These are phyloP conservation scores for Scomber japonicus DNA, from an alignment of 2,113 vertebrate genomes.

Conservation along the genomic window DNA sequence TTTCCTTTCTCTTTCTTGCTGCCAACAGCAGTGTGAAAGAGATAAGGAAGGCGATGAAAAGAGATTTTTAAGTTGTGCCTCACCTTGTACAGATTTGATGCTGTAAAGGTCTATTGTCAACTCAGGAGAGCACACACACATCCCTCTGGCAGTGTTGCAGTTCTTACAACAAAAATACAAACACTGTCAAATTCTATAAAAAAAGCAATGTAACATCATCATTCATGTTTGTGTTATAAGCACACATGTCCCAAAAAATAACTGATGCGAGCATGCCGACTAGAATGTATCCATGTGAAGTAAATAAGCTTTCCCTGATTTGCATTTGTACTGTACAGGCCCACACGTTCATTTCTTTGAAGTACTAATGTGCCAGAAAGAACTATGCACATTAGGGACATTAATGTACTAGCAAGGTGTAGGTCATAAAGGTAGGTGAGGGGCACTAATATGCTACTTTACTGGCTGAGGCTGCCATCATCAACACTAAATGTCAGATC, in stretches of 20 bases:
- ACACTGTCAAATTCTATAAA: constrained; percentile 68
- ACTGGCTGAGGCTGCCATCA: constrained; percentile 32
- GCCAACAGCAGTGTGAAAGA: constrained; percentile 81
- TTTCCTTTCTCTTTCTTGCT: constrained; percentile 71
- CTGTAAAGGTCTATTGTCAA: constrained; percentile 79
- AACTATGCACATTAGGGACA: constrained; percentile 36
- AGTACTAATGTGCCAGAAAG: constrained; percentile 26
- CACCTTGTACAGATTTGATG: constrained; percentile 81
- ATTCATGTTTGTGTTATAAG: constrained; percentile 56
- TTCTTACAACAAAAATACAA: constrained; percentile 68
- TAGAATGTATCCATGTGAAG: constrained; percentile 25
- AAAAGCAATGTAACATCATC: constrained; percentile 57
- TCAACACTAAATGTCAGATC: constrained; percentile 50
- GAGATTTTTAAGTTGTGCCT: constrained; percentile 76
- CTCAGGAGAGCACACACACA: constrained; percentile 65
- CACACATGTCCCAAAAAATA: constrained; percentile 44
- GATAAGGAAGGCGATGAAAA: constrained; percentile 80
- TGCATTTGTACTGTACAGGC: constrained; percentile 13
- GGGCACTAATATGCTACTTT: constrained; percentile 34
- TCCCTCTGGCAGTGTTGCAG: constrained; percentile 72
- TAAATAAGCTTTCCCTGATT: constrained; percentile 22
- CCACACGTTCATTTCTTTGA: constrained; percentile 20
- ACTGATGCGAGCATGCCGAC: constrained; percentile 31
- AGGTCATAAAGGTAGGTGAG: constrained; percentile 25
- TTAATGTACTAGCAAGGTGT: constrained; percentile 26